Conservation (phyloP, 2,888 invertebrate genomes). For the Sclerodermus sp. region DNA sequence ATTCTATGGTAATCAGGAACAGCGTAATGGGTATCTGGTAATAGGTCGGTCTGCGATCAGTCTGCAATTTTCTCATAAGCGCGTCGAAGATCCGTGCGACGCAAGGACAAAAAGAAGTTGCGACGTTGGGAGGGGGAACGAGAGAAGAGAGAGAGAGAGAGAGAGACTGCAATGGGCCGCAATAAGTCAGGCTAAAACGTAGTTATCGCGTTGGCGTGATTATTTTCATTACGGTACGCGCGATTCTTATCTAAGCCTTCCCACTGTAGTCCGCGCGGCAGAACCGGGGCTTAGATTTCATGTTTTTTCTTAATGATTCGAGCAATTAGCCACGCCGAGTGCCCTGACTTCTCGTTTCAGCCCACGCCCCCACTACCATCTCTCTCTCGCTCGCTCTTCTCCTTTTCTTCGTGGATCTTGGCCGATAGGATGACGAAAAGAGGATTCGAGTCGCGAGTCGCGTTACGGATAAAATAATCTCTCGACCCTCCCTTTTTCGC, state of each 20-base stretch:
- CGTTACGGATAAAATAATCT: too few relatives aligned
- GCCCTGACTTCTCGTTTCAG: conserved; percentile 51
- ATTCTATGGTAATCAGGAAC: too few relatives aligned
- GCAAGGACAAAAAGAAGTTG: not conserved
- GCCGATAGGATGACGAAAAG: too few relatives aligned
- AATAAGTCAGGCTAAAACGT: conserved; percentile 42
- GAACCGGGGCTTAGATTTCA: conserved; percentile 48
- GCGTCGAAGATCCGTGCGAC: not conserved
- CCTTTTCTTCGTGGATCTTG: too few relatives aligned
- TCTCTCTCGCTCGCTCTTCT: conserved; percentile 1
- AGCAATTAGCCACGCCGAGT: conserved; percentile 58
- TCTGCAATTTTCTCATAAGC: not conserved
- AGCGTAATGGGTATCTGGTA: too few relatives aligned
- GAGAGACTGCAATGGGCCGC: conserved; percentile 2
- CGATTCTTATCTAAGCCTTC: conserved; percentile 49
- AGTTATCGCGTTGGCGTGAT: conserved; percentile 39
- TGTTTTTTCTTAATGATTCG: conserved; percentile 59
- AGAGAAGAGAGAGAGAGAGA: not conserved
- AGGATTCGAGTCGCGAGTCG: not conserved
- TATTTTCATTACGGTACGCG: conserved; percentile 55
- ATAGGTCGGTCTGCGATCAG: too few relatives aligned
- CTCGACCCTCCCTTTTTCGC: too few relatives aligned
- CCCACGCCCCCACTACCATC: conserved; percentile 20
- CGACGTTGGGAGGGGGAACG: not conserved
- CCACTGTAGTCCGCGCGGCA: conserved; percentile 43